Base-by-base conservation (phyloP, 2,888 invertebrate genomes). In the Cloeon dipterum region DNA sequence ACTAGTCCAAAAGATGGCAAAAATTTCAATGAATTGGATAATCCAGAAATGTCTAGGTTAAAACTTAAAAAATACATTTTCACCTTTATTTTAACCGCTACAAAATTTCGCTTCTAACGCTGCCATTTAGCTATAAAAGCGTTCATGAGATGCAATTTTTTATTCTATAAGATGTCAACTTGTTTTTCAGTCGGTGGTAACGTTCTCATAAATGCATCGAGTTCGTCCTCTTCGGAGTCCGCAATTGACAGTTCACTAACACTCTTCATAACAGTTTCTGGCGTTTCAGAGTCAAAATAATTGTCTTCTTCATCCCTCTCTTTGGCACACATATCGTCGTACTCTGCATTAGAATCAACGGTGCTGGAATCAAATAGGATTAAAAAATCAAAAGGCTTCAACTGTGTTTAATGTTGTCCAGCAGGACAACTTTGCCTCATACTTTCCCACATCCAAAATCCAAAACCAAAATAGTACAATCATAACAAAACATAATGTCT, bases 211-310 rank as follows among this genome's bases (percentile, higher is more conserved):
- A 70, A 79, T 45, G 65, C 57, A 56, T 79, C 79, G 45, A 79
- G 57, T 39, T 79, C 73, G 55, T 79, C 79, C 47, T 42, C 32
- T 35, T 32, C 29, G 17, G 18, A 8, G 14, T 29, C 20, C 4
- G 3, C 20, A 14, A 16, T 14, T 18, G 14, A 13, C 8, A 13
- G 29, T 4, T 11, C n/a, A 13, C n/a, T 38, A 20, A 42, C 43
- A 17, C 26, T 14, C 20, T 33, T 35, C 16, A 14, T 20, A 4
- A 42, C 32, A 10, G 42, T 60, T 43, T 73, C 70, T 43, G 75
- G 72, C 19, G 70, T 67, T 53, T 85, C 85, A 3, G 74, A 72
- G 54, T 86, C 85, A 60, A 91, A 91, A 54, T 91, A 91, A 50
- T 72, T 74, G 46, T 91, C 89, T 56, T 91, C 85, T 44, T 74